Base-by-base conservation (phyloP, 2,113 vertebrate species). In the Muscicapa adusta region DNA sequence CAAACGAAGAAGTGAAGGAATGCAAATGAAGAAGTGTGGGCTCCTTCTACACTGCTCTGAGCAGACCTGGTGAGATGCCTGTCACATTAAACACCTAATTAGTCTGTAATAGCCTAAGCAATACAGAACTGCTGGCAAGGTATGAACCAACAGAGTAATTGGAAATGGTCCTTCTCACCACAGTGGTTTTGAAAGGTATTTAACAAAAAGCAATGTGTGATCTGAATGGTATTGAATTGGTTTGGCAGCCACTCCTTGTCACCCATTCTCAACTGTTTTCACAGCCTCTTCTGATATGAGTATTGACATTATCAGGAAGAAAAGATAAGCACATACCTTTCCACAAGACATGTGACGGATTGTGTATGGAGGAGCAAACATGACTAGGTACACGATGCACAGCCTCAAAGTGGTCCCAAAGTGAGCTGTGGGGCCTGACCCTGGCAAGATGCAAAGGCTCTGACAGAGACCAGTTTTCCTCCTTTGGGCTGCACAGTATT, bases 341-440 rank as follows among this genome's bases (percentile, higher is more conserved):
- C 71, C 72, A 76, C 15, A 58, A 45, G 34, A 70, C 4, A 1
- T 0, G 0, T 10, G 9, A 48, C 8, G 58, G 6, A 9, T 12
- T 31, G 25, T 8, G 12, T 33, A 40, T 1, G 22, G 29, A 58
- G n/a, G 7, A 18, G 8, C 15, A 38, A 70, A 66, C 2, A 3
- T 28, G 20, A 50, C 24, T 1, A 1, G 12, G 15, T 34, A 18
- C 23, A 67, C 29, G 25, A 88, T 9, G 28, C 15, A 43, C 14
- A 76, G 29, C 7, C 28, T 4, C 1, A 0, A 17, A 48, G 40
- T 7, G 8, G 10, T 65, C 20, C 12, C 34, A 58, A 2, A 51
- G 26, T 10, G 75, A 79, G 20, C 23, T 18, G 15, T 47, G 18
- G 18, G 29, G 43, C 20, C 13, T 42, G 10, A 53, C 5, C 6